These are phyloP conservation scores for Eudasyphora cyanicolor DNA, from an alignment of 2,888 invertebrate genomes.

Conservation along the genomic window DNA sequence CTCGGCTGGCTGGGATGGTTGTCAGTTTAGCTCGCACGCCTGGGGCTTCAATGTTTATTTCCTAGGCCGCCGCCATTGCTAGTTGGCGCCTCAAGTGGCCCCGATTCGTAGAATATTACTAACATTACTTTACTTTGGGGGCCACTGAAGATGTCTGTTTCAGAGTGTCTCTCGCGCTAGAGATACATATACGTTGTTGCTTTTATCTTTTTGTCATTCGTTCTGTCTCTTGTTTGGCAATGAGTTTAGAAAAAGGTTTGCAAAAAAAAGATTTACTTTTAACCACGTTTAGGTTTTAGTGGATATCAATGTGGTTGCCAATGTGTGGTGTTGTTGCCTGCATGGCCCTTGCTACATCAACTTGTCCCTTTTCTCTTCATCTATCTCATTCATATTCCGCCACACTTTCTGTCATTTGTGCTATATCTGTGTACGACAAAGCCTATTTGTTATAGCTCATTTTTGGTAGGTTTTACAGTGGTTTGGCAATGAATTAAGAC, in stretches of 20 bases:
- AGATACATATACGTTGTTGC: not conserved
- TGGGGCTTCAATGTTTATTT: too few species aligned
- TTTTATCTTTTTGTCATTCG: not conserved
- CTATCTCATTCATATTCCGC: not conserved
- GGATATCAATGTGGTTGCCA: not conserved
- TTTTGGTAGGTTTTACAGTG: not conserved
- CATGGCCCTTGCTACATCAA: not conserved
- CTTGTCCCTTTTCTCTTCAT: not conserved
- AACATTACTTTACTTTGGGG: conserved; percentile 38
- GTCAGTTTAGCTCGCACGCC: not conserved
- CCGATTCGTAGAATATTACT: conserved; percentile 26
- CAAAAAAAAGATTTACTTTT: conserved; percentile 1
- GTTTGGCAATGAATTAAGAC: not conserved
- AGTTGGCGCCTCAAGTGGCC: conserved; percentile 26
- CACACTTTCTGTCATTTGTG: not conserved
- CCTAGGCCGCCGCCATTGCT: too few species aligned
- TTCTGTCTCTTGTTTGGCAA: not conserved
- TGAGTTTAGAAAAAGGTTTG: not conserved
- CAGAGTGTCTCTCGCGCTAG: conserved; percentile 15
- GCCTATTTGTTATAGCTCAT: conserved; percentile 9
- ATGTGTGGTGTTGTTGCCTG: too few species aligned
- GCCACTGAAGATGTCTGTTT: conserved; percentile 32
- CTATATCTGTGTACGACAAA: conserved; percentile 1
- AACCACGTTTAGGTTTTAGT: not conserved
- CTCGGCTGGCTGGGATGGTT: not conserved